Conservation (phyloP, 2,888 invertebrate genomes). For the Amorpha juglandis region DNA sequence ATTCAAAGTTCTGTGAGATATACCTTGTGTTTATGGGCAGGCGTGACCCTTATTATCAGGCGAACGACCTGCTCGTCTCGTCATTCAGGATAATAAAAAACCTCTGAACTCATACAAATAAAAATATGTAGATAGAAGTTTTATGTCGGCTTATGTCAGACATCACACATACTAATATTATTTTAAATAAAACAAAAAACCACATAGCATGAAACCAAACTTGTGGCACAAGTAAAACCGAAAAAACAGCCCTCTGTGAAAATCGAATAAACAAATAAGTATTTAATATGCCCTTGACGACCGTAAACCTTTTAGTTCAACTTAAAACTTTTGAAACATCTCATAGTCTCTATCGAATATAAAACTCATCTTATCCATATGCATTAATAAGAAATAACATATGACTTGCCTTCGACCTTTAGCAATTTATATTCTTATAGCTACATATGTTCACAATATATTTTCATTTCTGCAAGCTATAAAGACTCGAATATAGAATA, state of each 20-base stretch:
- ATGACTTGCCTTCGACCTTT: not conserved
- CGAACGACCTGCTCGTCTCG: too few relatives aligned
- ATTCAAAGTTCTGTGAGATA: too few relatives aligned
- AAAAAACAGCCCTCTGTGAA: not conserved
- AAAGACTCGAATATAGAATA: constrained; percentile 7
- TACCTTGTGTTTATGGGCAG: too few relatives aligned
- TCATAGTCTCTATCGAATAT: not conserved
- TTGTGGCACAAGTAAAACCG: too few relatives aligned
- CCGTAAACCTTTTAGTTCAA: not conserved
- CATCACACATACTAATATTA: too few relatives aligned
- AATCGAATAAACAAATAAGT: not conserved
- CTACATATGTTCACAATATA: not conserved
- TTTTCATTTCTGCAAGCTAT: not conserved
- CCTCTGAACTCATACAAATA: too few relatives aligned
- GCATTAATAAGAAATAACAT: not conserved
- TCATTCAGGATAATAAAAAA: too few relatives aligned
- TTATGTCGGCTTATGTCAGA: too few relatives aligned
- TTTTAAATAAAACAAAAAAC: too few relatives aligned
- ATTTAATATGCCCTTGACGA: not conserved
- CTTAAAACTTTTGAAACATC: not conserved
- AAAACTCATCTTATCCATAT: not conserved
- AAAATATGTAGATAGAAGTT: too few relatives aligned
- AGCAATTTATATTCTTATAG: not conserved
- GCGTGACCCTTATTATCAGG: too few relatives aligned
- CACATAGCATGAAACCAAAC: too few relatives aligned